A percentile compares a stretch with the other conserved stretches of the same genome.
These are phyloP conservation scores for Catocala fraxini DNA, from an alignment of 2,888 invertebrate genomes.

Conservation along the genomic window DNA sequence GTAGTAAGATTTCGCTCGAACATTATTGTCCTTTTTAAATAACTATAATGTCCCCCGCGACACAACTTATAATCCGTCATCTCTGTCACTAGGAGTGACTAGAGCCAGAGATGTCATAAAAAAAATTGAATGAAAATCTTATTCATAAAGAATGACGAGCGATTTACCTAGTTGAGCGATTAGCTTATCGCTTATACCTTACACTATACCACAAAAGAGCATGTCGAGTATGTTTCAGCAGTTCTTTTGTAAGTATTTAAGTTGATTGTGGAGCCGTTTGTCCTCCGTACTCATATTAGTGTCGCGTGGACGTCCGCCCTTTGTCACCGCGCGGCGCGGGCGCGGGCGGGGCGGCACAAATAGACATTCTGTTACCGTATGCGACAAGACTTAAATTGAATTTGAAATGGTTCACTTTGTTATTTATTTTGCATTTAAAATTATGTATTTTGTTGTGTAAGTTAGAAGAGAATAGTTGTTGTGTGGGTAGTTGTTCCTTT, in stretches of 20 bases:
- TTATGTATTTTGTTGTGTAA: too few relatives aligned
- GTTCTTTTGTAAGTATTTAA: slow-evolving; percentile 43
- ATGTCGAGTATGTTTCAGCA: slow-evolving; percentile 32
- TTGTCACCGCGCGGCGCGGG: slow-evolving; percentile 12
- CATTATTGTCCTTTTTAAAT: too few relatives aligned
- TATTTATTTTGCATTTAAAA: too few relatives aligned
- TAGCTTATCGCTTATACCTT: slow-evolving; percentile 3
- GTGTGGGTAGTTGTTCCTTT: too few relatives aligned
- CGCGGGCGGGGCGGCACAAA: slow-evolving; percentile 6
- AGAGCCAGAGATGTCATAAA: too few relatives aligned
- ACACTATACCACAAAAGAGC: slow-evolving; percentile 17
- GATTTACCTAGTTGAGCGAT: background rate
- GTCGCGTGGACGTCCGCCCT: slow-evolving; percentile 40
- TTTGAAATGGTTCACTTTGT: slow-evolving; percentile 12
- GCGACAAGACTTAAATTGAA: slow-evolving; percentile 18
- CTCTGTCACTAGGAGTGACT: too few relatives aligned
- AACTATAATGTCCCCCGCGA: too few relatives aligned
- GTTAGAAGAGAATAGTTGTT: too few relatives aligned
- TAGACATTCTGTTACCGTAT: slow-evolving; percentile 16
- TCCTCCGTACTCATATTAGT: slow-evolving; percentile 35
- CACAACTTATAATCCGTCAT: too few relatives aligned
- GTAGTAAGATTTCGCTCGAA: too few relatives aligned
- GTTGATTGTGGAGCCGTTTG: slow-evolving; percentile 47
- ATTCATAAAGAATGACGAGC: too few relatives aligned
- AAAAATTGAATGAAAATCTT: too few relatives aligned